phyloP scores from a whole-genome alignment of 2,888 invertebrate species.

The Trissolcus japonicus region DNA sequence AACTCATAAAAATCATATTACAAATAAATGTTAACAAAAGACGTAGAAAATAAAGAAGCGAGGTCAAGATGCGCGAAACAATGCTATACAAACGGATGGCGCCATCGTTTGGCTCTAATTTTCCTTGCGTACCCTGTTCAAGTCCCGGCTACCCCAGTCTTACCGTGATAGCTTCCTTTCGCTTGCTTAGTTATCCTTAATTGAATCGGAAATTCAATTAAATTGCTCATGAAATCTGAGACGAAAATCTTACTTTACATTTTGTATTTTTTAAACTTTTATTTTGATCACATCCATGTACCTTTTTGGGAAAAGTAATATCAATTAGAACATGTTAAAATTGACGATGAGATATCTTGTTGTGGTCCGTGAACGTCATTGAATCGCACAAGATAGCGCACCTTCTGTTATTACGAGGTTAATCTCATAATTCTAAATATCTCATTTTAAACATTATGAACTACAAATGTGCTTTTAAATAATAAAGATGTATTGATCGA shows the following conservation, averaged over 20 bases:
- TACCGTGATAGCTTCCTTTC: slow-evolving; percentile 6
- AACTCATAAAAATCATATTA: too few relatives aligned
- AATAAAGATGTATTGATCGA: too few relatives aligned
- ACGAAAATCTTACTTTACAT: slow-evolving; percentile 47
- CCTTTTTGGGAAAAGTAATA: too few relatives aligned
- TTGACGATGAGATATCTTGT: too few relatives aligned
- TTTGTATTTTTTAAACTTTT: background rate
- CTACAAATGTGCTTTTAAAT: too few relatives aligned
- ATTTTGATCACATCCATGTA: background rate
- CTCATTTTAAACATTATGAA: too few relatives aligned
- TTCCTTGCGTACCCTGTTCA: slow-evolving; percentile 41
- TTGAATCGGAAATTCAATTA: slow-evolving; percentile 58
- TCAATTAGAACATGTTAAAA: too few relatives aligned
- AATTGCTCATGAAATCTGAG: slow-evolving; percentile 56
- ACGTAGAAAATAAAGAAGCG: slow-evolving; percentile 11
- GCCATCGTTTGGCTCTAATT: slow-evolving; percentile 61
- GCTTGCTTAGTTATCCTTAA: slow-evolving; percentile 49
- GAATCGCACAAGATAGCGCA: too few relatives aligned
- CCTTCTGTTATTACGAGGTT: too few relatives aligned
- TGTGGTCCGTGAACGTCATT: too few relatives aligned
- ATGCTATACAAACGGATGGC: slow-evolving; percentile 68
- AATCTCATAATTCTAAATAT: too few relatives aligned
- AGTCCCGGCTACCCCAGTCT: slow-evolving; percentile 35
- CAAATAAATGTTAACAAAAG: too few relatives aligned
- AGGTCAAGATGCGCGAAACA: slow-evolving; percentile 67